phyloP scores from a whole-genome alignment of 2,113 vertebrate genomes.

The Hepsetus odoe region DNA sequence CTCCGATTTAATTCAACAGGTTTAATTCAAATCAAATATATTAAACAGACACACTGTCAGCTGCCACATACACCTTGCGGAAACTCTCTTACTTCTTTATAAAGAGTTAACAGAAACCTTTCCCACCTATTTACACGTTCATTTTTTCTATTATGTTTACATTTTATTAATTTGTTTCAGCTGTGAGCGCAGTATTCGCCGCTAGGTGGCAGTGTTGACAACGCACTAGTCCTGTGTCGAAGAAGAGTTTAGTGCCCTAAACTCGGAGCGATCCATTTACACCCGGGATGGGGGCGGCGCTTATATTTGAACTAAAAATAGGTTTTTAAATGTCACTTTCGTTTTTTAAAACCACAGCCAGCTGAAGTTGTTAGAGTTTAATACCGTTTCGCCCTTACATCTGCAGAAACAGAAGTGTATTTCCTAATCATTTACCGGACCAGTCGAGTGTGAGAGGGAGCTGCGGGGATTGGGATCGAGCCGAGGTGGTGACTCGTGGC shows the following conservation, averaged over 20 bases:
- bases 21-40: too few relatives aligned
- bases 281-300: too few relatives aligned
- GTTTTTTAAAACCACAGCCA: not conserved
- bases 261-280: not conserved
- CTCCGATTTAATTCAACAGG: too few relatives aligned
- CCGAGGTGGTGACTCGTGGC: conserved; percentile 36
- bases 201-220: too few relatives aligned
- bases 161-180: not conserved
- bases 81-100: too few relatives aligned
- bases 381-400: not conserved
- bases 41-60: too few relatives aligned
- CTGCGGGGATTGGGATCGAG: not conserved
- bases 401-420: not conserved
- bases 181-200: too few relatives aligned
- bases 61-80: too few relatives aligned
- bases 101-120: too few relatives aligned
- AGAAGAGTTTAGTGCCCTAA: not conserved
- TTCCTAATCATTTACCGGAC: conserved; percentile 49
- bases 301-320: not conserved
- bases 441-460: conserved; percentile 25
- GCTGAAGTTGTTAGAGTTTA: too few relatives aligned
- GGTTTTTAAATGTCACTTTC: too few relatives aligned
- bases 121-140: not conserved
- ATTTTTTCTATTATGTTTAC: not conserved
- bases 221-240: not conserved